These are phyloP conservation scores for mouse (Mus musculus) DNA, from an alignment of 2,113 vertebrate genomes.

Conservation along the genomic window DNA sequence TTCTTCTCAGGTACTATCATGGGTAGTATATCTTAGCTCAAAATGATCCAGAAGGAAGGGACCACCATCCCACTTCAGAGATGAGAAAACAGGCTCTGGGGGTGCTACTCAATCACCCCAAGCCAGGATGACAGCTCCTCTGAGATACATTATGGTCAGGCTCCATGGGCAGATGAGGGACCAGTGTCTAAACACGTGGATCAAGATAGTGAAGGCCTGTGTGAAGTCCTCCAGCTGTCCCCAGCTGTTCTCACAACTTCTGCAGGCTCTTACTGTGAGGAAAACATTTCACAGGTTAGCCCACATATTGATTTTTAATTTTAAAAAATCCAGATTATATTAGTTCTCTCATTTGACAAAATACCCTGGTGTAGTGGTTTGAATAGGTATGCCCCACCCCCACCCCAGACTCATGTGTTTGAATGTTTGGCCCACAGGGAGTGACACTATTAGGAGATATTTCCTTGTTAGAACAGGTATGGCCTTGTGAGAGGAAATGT, in stretches of 20 bases:
- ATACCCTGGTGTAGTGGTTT: too few relatives aligned
- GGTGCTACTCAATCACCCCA: neutral
- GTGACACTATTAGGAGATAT: too few relatives aligned
- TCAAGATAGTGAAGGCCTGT: neutral
- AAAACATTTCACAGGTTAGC: neutral
- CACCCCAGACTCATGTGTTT: too few relatives aligned
- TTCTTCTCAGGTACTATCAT: too few relatives aligned
- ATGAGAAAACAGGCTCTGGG: neutral
- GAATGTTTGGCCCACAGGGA: too few relatives aligned
- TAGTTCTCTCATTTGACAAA: neutral
- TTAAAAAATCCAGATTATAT: neutral
- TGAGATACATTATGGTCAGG: neutral
- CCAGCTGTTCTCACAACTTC: neutral
- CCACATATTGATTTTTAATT: neutral
- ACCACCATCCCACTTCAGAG: too few relatives aligned
- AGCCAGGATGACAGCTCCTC: too few relatives aligned
- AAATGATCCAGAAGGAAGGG: neutral
- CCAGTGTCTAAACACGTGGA: rapidly evolving
- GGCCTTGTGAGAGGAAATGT: too few relatives aligned
- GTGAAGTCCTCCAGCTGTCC: neutral
- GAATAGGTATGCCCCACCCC: too few relatives aligned
- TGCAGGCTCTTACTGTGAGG: too few relatives aligned
- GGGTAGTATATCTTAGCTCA: neutral
- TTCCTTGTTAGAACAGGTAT: too few relatives aligned
- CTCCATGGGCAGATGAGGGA: neutral